phyloP scores from a whole-genome alignment of 1,140 invertebrate genomes.

The Geopemphigus sp. region DNA sequence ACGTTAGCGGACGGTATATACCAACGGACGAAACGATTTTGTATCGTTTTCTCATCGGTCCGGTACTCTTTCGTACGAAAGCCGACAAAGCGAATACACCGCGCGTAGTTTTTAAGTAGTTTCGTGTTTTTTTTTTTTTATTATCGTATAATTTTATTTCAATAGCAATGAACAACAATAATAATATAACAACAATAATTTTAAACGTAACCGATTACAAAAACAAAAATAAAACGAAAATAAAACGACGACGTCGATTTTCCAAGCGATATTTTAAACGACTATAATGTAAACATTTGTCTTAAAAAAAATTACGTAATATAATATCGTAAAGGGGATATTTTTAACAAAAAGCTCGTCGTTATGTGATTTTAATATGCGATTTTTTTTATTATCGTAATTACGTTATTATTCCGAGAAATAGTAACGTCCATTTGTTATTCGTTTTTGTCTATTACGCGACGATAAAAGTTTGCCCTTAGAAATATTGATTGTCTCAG shows the following conservation, averaged over 20 bases:
- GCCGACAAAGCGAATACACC: neutral
- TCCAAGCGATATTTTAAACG: constrained; percentile 45
- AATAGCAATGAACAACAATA: constrained; percentile 49
- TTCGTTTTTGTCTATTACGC: constrained; percentile 3
- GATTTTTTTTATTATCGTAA: neutral
- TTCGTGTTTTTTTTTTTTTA: too few species aligned
- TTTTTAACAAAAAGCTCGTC: constrained; percentile 42
- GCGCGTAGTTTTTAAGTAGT: constrained; percentile 27
- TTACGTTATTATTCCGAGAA: constrained; percentile 9
- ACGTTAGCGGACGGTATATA: too few species aligned
- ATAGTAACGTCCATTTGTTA: neutral
- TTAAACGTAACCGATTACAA: constrained; percentile 48
- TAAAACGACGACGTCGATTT: neutral
- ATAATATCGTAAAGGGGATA: neutral
- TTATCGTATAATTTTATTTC: constrained; percentile 37
- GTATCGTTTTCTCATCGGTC: neutral
- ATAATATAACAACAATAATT: constrained; percentile 49
- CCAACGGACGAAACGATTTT: too few species aligned
- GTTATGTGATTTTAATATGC: constrained; percentile 25
- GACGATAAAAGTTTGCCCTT: constrained; percentile 13
- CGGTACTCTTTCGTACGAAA: neutral
- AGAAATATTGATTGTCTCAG: constrained; percentile 48
- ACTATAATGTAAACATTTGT: constrained; percentile 34
- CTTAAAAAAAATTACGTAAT: constrained; percentile 27
- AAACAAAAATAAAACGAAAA: constrained; percentile 34